Evolutionary conservation across 1,140 invertebrate species (phyloP).

Genomic region (Meloidogyne exigua): DNA sequence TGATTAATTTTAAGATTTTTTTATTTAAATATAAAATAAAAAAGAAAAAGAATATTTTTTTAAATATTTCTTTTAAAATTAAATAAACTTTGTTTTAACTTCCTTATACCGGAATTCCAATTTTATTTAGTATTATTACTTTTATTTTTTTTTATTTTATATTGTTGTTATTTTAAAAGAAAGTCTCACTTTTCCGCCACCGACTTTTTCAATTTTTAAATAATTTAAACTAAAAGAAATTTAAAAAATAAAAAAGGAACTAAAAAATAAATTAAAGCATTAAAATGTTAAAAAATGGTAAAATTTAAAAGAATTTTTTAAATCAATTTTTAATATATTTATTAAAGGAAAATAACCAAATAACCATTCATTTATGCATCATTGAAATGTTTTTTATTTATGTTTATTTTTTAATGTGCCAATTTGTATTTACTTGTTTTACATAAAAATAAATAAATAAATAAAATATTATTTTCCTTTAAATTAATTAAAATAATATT

Average conservation of each 20-base stretch:
- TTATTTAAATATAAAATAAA: not conserved
- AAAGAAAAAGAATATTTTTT: not conserved
- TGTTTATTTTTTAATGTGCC: not conserved
- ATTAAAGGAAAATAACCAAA: not conserved
- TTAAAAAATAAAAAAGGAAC: not conserved
- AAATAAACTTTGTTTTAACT: not conserved
- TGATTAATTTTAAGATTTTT: not conserved
- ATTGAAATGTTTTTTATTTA: not conserved
- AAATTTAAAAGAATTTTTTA: too few relatives aligned
- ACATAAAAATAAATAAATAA: not conserved
- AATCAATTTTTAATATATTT: too few relatives aligned
- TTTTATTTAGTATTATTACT: too few relatives aligned
- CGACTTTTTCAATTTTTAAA: too few relatives aligned
- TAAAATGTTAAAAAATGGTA: too few relatives aligned
- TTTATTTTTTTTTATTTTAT: too few relatives aligned
- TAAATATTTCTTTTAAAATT: not conserved
- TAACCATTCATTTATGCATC: too few relatives aligned
- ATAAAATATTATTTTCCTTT: too few relatives aligned
- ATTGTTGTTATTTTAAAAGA: too few relatives aligned
- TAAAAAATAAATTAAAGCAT: not conserved
- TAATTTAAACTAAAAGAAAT: not conserved
- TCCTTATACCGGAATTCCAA: not conserved
- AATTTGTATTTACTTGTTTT: not conserved
- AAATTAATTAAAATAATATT: too few relatives aligned
- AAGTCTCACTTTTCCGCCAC: not conserved